Evolutionary conservation across 2,888 invertebrate species (phyloP), one percentile per base, ranked within the genome.

Genomic region (Rotaria magnacalcarata): DNA sequence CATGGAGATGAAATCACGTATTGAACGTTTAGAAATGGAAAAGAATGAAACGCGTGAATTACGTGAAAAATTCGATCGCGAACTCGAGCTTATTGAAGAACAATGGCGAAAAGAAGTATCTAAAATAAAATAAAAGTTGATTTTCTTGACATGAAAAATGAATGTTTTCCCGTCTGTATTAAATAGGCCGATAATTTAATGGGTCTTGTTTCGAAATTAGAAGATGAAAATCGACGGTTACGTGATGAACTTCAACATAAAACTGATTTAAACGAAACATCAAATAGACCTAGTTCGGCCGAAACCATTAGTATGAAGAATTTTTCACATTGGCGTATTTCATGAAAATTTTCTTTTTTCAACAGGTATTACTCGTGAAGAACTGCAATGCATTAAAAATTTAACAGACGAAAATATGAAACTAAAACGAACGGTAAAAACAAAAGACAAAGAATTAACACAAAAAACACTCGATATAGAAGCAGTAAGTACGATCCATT

Each of bases 11-110:
- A 94, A 94, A 88, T 94, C 94, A 87, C 95, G 95, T 90, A 95
- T 98, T 88, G 93, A 95, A 0, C 95, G 96, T 90, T 91, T 98
- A 89, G 96, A 98, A 91, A 94, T 94, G 89, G 97, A 98, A 90
- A 97, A 97, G 92, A 93, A 95, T 87, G 96, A 96, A 89, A 96
- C 95, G 92, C 95, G 96, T 8, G 95, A 96, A 91, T 96, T 96
- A 90, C 93, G 96, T 88, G 94, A 94, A 88, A 94, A 95, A 89
- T 97, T 96, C 91, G 97, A 97, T 92, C 95, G 95, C 94, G 80
- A 80, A 80, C 80, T 80, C n/a, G 80, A 80, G 47, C 47, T 47
- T n/a, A 80, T 80, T 16, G 80, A 80, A 80, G 80, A 80, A 10
- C 80, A 80, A 47, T 80, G 80, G 80, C 80, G 80, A 47, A 80